Evolutionary conservation across 2,888 invertebrate species (phyloP), one percentile per base, ranked within the genome.

Genomic region (Lasioglossum zephyrum): DNA sequence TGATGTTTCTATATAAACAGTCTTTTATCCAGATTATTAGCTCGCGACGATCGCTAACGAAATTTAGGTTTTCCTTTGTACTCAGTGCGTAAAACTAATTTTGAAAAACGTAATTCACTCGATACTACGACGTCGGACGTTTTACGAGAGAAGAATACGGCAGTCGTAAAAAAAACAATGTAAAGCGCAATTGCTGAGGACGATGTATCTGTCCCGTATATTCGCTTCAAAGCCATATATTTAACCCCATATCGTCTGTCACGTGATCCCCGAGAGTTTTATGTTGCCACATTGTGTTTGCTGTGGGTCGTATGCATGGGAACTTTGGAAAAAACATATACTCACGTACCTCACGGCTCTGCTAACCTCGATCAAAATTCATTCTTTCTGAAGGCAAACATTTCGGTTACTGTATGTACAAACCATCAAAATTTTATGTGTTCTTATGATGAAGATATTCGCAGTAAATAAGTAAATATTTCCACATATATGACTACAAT

Each of bases 131-230:
- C 31, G 41, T 18, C 26, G 4, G n/a, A 26, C 66, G 16, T 79
- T 81, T 66, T 39, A 49, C n/a, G 31, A 39, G 36, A 75, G 0
- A 16, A 5, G 13, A 18, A 47, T 16, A n/a, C 8, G 53, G n/a
- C 31, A 41, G 63, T 70, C 49, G 41, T 70, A 44, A 69, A 70
- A 44, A 44, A 26, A 69, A n/a, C 39, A 41, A 41, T 41, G 72
- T 73, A 73, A 81, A 82, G 80, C 79, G 79, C 70, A 79, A 84
- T 77, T 81, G 79, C 82, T 76, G 82, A 84, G 82, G 86, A 86
- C 69, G 69, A 74, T 90, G 80, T 92, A 92, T 92, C 91, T 92
- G 92, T 79, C 92, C 92, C 92, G 90, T 92, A 92, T 91, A 85
- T 90, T 88, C 88, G 76, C 73, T 86, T 81, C 81, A 84, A 82